Evolutionary conservation across 2,797 vertebrate genomes (phyloP).

Genomic region (Paguma larvata): DNA sequence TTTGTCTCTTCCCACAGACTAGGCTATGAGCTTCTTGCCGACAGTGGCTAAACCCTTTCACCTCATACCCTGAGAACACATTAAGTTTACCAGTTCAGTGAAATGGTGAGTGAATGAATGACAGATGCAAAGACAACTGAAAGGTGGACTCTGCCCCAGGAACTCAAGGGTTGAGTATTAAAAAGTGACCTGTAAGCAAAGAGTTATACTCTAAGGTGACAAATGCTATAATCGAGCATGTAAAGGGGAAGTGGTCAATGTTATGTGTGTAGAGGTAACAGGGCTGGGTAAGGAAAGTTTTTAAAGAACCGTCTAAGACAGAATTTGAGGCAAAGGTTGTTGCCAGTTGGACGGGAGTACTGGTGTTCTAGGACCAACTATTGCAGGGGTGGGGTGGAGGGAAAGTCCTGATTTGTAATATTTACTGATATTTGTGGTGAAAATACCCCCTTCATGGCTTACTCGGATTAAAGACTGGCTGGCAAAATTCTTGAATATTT

Average conservation of each 20-base stretch:
- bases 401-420: background rate
- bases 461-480: constrained; percentile 9
- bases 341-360: background rate
- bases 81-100: background rate
- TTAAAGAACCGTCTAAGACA: constrained; percentile 34
- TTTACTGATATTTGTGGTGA: constrained; percentile 12
- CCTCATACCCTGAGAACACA: background rate
- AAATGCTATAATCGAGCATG: constrained; percentile 42
- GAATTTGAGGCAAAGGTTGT: constrained; percentile 27
- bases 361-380: background rate
- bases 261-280: background rate
- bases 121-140: constrained; percentile 17
- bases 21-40: constrained; percentile 1
- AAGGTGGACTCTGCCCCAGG: background rate
- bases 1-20: constrained; percentile 24
- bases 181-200: constrained; percentile 17
- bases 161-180: background rate
- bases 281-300: background rate
- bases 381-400: fast-evolving
- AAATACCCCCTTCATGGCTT: background rate
- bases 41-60: constrained; percentile 37
- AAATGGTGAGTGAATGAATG: constrained; percentile 12
- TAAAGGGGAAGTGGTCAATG: background rate
- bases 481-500: constrained; percentile 44
- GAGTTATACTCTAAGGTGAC: background rate